Conservation (phyloP, 1,140 invertebrate species). For the Caerostris darwini region DNA sequence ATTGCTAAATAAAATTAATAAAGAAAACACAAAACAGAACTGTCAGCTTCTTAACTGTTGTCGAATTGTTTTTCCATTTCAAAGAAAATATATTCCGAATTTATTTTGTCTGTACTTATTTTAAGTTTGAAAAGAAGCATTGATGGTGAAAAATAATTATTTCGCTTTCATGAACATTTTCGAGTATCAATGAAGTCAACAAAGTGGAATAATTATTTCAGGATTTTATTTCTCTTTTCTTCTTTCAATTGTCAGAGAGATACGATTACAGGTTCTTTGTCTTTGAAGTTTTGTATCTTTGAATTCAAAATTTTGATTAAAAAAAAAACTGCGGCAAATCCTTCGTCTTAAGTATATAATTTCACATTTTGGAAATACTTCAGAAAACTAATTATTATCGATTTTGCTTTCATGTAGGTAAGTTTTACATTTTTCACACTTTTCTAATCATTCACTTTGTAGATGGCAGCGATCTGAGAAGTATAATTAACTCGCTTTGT, state of each 20-base stretch:
- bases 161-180: not conserved
- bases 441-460: not conserved
- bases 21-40: too few species aligned
- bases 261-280: not conserved
- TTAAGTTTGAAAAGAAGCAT: not conserved
- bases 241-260: not conserved
- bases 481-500: conserved; percentile 2
- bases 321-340: not conserved
- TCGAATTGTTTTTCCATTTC: too few species aligned
- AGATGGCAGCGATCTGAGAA: not conserved
- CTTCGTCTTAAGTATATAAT: conserved; percentile 8
- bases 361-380: not conserved
- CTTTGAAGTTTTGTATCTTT: not conserved
- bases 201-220: conserved; percentile 38
- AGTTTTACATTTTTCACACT: not conserved
- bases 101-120: conserved; percentile 12
- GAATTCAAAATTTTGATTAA: not conserved
- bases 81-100: too few species aligned
- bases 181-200: not conserved
- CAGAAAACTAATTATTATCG: conserved; percentile 1
- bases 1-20: too few species aligned
- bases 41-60: too few species aligned
- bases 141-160: conserved; percentile 40
- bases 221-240: not conserved
- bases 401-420: not conserved